Base-by-base conservation (phyloP, 2,888 invertebrate species). In the Drosophila affinis region DNA sequence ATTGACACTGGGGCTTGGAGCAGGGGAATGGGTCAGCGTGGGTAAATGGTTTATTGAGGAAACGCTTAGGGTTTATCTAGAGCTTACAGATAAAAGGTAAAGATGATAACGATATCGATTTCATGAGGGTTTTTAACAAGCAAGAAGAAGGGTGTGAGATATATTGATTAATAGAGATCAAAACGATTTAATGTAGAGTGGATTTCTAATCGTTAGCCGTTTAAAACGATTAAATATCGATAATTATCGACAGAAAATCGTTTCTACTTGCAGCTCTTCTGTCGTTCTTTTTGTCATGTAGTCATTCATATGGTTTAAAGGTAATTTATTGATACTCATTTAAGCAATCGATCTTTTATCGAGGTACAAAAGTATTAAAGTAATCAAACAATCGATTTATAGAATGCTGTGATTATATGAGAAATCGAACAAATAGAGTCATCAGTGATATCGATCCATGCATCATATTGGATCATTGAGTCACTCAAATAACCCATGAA, bases 31-130 rank as follows among this genome's bases (percentile, higher is more conserved):
- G 39, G n/a, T 14, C n/a, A 39, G 39, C 39, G 65, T 65, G 56
- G 55, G 48, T 58, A 51, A 51, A 80, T 67, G 68, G 27, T 72
- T 79, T 68, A 75, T 72, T 21, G 67, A 61, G 77, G 78, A 79
- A 77, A 53, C 70, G 55, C 52, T 72, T 57, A 34, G 10, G 32
- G 21, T 32, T 24, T 63, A 39, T 63, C 29, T 45, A 7, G 14
- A 4, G 14, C 32, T 55, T 32, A 32, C 17, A 61, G 29, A 39
- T 39, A 14, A 17, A 17, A 17, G 44, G 60, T 62, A 14, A 21
- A 21, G 21, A 17, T 4, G 4, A 39, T 39, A 60, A 17, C 39
- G 39, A 39, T 39, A 39, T 39, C 39, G 39, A n/a, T 39, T 39
- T 39, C 39, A n/a, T 7, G 7, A 39, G 14, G 39, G 7, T n/a